Base-by-base conservation (phyloP, 2,113 vertebrate species). In the Sitta europaea region DNA sequence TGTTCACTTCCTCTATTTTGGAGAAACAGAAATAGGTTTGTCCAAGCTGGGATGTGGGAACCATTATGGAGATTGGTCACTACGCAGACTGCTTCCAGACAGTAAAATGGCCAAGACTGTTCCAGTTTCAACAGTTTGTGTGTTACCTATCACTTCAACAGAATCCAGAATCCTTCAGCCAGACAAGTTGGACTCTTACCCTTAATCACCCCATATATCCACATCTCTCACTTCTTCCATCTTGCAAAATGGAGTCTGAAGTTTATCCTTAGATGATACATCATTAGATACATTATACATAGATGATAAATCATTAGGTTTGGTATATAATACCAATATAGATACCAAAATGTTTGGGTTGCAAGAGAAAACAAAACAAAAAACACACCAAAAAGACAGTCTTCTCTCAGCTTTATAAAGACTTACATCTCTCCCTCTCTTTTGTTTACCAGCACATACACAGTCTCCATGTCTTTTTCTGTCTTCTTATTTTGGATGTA, bases 31-130 rank as follows among this genome's bases (percentile, higher is more conserved):
- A 59, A 22, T 5, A n/a, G 2, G 3, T 35, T 40, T 47, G 29
- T 47, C 14, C 16, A 35, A 47, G 11, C 3, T 18, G 38, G 24
- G 16, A 74, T n/a, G 9, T 14, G 38, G 7, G 29, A 68, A 61
- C 9, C 1, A 0, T 22, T 67, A 6, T 12, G 21, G 29, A 12
- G 14, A 15, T 17, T 66, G 10, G 7, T 74, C 8, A 28, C 17
- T 45, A 14, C 57, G n/a, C 5, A 12, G 7, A 48, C 15, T 48
- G 9, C 22, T 81, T 88, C 28, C 11, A 67, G 67, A 80, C 8
- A 28, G 7, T 48, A 18, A 91, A 85, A 51, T 38, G 21, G 5
- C n/a, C 24, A 67, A 22, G 48, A 58, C 12, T 67, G n/a, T 8
- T 57, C 13, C 11, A n/a, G 3, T 14, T 72, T 88, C 47, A 80